phyloP scores from a whole-genome alignment of 2,888 invertebrate species.

The Orchesellides sinensis region DNA sequence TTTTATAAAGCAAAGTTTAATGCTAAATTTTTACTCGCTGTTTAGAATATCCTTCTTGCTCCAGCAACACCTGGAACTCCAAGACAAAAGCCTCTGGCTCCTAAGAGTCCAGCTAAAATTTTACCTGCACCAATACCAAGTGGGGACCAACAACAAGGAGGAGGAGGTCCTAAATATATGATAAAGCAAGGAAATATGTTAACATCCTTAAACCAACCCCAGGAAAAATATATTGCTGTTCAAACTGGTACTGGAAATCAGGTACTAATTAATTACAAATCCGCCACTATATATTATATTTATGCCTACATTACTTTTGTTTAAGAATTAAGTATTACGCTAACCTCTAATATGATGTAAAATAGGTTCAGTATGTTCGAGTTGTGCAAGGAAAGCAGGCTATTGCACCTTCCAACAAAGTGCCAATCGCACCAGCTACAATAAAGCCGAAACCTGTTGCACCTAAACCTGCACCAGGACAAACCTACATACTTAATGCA shows the following conservation, averaged over 20 bases:
- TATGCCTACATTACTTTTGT: too few species aligned
- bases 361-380: slow-evolving; percentile 83
- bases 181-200: slow-evolving; percentile 77
- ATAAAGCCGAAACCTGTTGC: slow-evolving; percentile 71
- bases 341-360: background rate
- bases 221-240: slow-evolving; percentile 43
- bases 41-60: slow-evolving; percentile 65
- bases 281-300: background rate
- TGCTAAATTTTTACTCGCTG: slow-evolving; percentile 10
- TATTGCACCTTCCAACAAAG: slow-evolving; percentile 69
- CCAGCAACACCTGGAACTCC: slow-evolving; percentile 76
- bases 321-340: too few species aligned
- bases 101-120: slow-evolving; percentile 85
- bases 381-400: slow-evolving; percentile 78
- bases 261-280: slow-evolving; percentile 32
- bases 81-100: slow-evolving; percentile 77
- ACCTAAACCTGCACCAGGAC: slow-evolving; percentile 70
- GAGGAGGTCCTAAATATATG: slow-evolving; percentile 78
- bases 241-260: slow-evolving; percentile 57
- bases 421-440: slow-evolving; percentile 73
- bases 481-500: slow-evolving; percentile 69
- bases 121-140: slow-evolving; percentile 80
- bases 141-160: slow-evolving; percentile 73
- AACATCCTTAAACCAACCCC: slow-evolving; percentile 60
- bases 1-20: background rate